Base-by-base conservation (phyloP, 2,797 vertebrate species). In the Oreochromis grahami region DNA sequence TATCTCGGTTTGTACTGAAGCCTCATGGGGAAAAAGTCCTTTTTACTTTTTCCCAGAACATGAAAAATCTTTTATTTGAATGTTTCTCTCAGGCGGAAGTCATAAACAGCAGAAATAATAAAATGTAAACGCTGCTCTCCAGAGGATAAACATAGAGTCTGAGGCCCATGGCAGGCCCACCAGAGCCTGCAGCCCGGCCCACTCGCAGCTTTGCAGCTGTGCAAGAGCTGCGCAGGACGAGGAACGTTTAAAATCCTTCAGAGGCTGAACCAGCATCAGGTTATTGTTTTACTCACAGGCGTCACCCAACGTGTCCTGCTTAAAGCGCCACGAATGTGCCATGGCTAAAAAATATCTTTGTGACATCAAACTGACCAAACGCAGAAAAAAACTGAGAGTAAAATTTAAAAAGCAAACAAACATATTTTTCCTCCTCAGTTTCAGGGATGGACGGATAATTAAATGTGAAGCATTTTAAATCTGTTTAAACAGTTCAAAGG, bases 401-500 rank as follows among this genome's bases (percentile, higher is more conserved):
- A 15, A 15, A 0, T 15, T 10, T 1, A 1, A 26, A 43, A 68
- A 43, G 10, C 24, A 26, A 26, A 26, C 24, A 2, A 26, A 26
- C 8, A 1, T 10, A 24, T 6, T 65, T 70, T 70, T 17, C 21
- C 14, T 45, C 21, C 65, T 3, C 65, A 26, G 1, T 26, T 45
- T 70, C 21, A 45, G 38, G 3, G 14, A 0, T 0, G 19, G 19
- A 65, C 11, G 0, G 36, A 45, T 14, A 45, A 6, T 45, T 14
- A 36, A 8, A 36, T 45, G 12, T 6, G 43, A 68, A 41, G 34
- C 63, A 68, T 21, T 21, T 68, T 41, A 41, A 24, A 41, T 6
- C n/a, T 0, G 0, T 68, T 68, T 0, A 14, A 41, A 65, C 7
- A 0, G 60, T 41, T 0, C 36, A 21, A 21, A 1, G 65, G 36